Evolutionary conservation across 2,113 vertebrate species (phyloP), one percentile per base, ranked within the genome.

Genomic region (Pseudorhombus dupliciocellatus): DNA sequence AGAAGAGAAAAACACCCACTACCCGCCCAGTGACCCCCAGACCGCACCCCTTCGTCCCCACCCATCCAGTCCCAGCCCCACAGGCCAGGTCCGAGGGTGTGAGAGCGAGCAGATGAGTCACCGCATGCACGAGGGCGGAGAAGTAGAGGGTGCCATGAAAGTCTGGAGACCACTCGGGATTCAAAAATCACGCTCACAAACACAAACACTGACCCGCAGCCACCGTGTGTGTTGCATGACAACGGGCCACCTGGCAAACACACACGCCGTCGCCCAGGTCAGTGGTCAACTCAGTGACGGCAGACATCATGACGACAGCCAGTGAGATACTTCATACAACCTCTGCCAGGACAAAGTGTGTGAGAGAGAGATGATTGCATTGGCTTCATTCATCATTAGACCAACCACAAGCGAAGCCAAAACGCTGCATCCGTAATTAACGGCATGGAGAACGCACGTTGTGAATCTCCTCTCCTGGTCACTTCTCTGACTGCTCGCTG

Each of bases 81-180:
- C 52, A 25, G 61, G 42, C 31, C 67, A 70, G 86, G 81, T 81
- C 72, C 56, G 62, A 52, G 37, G 68, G 66, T 60, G 6, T 60
- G 79, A 80, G 73, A 26, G 40, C 75, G 8, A 67, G 48, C 56
- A 69, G 66, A 61, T 80, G 84, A 90, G 78, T 89, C 86, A 88
- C 61, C 46, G 74, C 9, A 75, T 71, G 59, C 73, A 53, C 20
- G 30, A 48, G 69, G 66, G 71, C 59, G 71, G 73, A 40, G 67
- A 83, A 73, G 66, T 72, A 5, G 66, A 65, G 59, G 40, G 46
- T 63, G 74, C 34, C 46, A 20, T 61, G 77, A 51, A 58, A 58
- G 40, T 51, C 64, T 25, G 66, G 70, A 80, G 74, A 76, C 63
- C 67, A 75, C 69, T 73, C 70, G 65, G 44, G 57, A 74, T 63